Conservation (phyloP, 1,140 invertebrate genomes). For the Procambarus virginalis region DNA sequence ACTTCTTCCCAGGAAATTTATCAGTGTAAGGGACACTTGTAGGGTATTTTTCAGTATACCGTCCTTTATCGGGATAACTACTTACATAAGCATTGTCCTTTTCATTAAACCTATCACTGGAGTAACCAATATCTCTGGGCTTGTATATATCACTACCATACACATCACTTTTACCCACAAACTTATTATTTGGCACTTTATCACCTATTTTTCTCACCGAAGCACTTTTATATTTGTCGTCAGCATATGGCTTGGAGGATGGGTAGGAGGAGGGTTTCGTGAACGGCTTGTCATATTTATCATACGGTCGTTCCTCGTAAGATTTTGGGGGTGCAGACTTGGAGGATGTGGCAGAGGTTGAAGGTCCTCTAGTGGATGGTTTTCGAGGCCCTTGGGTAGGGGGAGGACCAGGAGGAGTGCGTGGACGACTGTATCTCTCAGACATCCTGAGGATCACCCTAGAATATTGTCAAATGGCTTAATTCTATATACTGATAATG, state of each 20-base stretch:
- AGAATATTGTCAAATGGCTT: too few relatives aligned
- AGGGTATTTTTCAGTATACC: conserved; percentile 49
- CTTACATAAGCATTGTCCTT: conserved; percentile 12
- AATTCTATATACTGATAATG: too few relatives aligned
- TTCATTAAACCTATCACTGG: conserved; percentile 39
- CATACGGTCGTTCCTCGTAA: conserved; percentile 13
- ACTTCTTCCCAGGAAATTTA: conserved; percentile 46
- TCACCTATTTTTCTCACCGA: conserved; percentile 38
- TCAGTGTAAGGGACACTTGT: neutral
- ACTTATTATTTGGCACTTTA: conserved; percentile 49
- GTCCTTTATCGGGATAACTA: conserved; percentile 13
- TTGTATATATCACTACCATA: conserved; percentile 36
- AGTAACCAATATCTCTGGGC: conserved; percentile 30
- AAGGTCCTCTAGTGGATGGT: conserved; percentile 14
- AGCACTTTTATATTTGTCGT: conserved; percentile 53
- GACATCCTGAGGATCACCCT: conserved; percentile 40
- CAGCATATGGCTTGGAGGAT: conserved; percentile 35
- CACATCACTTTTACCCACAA: conserved; percentile 15
- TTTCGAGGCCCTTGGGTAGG: conserved; percentile 43
- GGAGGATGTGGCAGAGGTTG: conserved; percentile 35
- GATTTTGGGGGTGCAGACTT: conserved; percentile 26
- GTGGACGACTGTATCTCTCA: conserved; percentile 47
- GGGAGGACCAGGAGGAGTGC: conserved; percentile 56
- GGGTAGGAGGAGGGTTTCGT: conserved; percentile 34
- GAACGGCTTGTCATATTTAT: conserved; percentile 30